phyloP scores from a whole-genome alignment of 2,113 vertebrate species.

The Rostratula benghalensis region DNA sequence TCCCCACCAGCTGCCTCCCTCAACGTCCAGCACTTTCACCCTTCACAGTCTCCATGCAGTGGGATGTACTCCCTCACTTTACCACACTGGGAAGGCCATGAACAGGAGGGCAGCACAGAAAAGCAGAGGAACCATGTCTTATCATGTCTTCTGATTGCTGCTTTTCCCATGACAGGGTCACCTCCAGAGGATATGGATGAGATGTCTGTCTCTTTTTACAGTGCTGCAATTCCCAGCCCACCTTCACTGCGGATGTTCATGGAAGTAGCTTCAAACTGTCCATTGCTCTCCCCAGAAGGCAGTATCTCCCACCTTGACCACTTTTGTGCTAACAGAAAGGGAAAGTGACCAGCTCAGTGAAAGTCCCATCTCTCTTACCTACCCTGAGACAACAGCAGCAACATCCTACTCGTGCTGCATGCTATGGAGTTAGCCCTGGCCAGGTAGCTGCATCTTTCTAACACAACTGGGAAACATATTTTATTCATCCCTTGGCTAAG shows the following conservation, averaged over 20 bases:
- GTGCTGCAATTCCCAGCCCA: neutral
- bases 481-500: neutral
- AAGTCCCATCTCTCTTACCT: neutral
- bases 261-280: neutral
- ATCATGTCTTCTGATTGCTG: neutral
- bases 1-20: neutral
- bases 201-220: neutral
- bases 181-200: neutral
- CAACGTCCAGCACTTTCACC: neutral
- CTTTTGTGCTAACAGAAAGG: neutral
- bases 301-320: neutral
- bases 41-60: rapidly evolving
- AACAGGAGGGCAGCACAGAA: neutral
- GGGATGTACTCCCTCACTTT: neutral
- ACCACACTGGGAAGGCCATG: rapidly evolving
- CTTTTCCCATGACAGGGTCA: neutral
- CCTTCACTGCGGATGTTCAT: neutral
- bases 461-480: neutral
- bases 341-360: rapidly evolving
- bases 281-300: neutral
- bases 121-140: neutral
- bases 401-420: neutral
- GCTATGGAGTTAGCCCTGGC: neutral
- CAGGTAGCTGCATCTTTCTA: neutral
- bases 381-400: neutral